A percentile compares a stretch with the other conserved stretches of the same genome.
Evolutionary conservation across 2,113 vertebrate genomes (phyloP).

Genomic region (Eira barbara): DNA sequence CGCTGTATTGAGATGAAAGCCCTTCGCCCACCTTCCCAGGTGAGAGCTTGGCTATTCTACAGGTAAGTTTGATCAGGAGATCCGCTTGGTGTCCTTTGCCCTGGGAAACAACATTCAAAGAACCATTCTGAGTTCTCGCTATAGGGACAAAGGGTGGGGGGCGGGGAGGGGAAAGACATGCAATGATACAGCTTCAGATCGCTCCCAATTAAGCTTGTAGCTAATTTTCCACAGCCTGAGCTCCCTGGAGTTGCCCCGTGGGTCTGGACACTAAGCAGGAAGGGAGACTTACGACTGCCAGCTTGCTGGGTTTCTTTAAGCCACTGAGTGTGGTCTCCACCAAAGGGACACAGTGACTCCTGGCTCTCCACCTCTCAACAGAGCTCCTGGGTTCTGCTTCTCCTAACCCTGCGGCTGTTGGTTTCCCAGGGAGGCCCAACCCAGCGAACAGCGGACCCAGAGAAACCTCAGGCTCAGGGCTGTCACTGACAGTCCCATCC

Average conservation of each 20-base stretch:
- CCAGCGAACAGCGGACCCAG: not conserved
- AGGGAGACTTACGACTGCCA: not conserved
- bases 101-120: not conserved
- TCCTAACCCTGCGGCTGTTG: not conserved
- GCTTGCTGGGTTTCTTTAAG: not conserved
- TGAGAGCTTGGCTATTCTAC: not conserved
- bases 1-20: not conserved
- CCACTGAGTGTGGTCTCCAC: not conserved
- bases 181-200: not conserved
- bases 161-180: not conserved
- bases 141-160: not conserved
- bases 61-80: not conserved
- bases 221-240: not conserved
- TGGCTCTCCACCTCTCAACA: not conserved
- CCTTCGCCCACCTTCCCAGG: not conserved
- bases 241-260: not conserved
- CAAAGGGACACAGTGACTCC: not conserved
- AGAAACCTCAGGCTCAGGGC: not conserved
- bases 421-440: not conserved
- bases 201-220: not conserved
- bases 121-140: not conserved
- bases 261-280: not conserved
- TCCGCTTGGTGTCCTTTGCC: not conserved
- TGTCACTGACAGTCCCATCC: accelerated
- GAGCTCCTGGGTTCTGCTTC: not conserved